Conservation (phyloP, 2,888 invertebrate genomes). For the Cartodere bifasciata region DNA sequence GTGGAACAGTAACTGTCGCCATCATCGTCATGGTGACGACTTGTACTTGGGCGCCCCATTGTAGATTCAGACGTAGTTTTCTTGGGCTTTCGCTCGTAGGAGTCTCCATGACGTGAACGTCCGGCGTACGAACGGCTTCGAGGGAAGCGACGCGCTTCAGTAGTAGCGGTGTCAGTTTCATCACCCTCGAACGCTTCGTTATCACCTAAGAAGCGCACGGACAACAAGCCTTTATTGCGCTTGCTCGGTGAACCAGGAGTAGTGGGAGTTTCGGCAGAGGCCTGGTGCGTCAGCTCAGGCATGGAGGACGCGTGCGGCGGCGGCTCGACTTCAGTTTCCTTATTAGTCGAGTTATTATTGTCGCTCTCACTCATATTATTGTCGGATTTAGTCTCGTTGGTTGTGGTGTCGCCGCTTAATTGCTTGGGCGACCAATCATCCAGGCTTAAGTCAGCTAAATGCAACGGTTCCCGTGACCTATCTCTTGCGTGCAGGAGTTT, state of each 20-base stretch:
- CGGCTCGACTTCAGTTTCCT: conserved; percentile 19
- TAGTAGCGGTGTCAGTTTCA: conserved; percentile 29
- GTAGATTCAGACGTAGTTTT: conserved; percentile 30
- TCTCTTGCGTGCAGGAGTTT: conserved; percentile 43
- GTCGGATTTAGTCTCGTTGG: conserved; percentile 27
- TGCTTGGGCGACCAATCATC: conserved; percentile 41
- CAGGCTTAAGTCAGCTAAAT: conserved; percentile 43
- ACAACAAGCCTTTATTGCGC: conserved; percentile 31
- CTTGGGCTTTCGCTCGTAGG: conserved; percentile 24
- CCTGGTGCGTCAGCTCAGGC: conserved; percentile 43
- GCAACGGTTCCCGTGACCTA: conserved; percentile 45
- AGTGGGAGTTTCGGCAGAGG: conserved; percentile 22
- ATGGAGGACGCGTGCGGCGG: conserved; percentile 46
- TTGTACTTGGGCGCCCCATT: conserved; percentile 24
- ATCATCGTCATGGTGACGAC: conserved; percentile 42
- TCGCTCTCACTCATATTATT: conserved; percentile 22
- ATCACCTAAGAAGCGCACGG: conserved; percentile 43
- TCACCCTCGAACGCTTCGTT: conserved; percentile 36
- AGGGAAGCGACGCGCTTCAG: conserved; percentile 32
- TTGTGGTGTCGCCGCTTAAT: conserved; percentile 19
- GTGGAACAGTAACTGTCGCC: conserved; percentile 78
- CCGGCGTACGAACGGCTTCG: conserved; percentile 43
- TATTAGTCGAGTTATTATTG: conserved; percentile 19
- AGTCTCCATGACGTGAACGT: conserved; percentile 31
- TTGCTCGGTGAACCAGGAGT: conserved; percentile 34